These are phyloP conservation scores for Scrobipalpa costella DNA, from an alignment of 2,888 invertebrate species.

Conservation along the genomic window DNA sequence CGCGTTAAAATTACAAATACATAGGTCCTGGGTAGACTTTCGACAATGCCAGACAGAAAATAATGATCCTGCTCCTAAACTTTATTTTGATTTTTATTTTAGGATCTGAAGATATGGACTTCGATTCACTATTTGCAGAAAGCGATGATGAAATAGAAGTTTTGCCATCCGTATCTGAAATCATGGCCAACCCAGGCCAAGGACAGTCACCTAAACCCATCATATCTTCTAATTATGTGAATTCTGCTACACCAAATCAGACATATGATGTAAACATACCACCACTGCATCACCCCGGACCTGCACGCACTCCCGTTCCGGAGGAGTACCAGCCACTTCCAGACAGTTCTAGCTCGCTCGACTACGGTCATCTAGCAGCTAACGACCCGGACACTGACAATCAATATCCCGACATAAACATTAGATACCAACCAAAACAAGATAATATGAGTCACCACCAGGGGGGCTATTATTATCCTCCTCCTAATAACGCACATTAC, in stretches of 20 bases:
- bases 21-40: too few species aligned
- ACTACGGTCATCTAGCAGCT: slow-evolving; percentile 50
- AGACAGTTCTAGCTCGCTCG: slow-evolving; percentile 69
- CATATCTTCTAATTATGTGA: slow-evolving; percentile 60
- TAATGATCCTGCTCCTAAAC: neutral
- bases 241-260: slow-evolving; percentile 62
- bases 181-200: slow-evolving; percentile 43
- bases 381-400: slow-evolving; percentile 50
- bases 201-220: slow-evolving; percentile 53
- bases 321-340: slow-evolving; percentile 75
- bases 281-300: slow-evolving; percentile 55
- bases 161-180: slow-evolving; percentile 53
- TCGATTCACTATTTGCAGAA: slow-evolving; percentile 80
- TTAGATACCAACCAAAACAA: slow-evolving; percentile 71
- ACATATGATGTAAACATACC: slow-evolving; percentile 59
- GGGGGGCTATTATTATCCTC: slow-evolving; percentile 51
- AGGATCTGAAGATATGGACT: slow-evolving; percentile 48
- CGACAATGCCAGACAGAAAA: too few species aligned
- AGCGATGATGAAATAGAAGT: slow-evolving; percentile 83
- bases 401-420: slow-evolving; percentile 57
- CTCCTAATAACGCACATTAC: slow-evolving; percentile 53
- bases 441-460: slow-evolving; percentile 46
- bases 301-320: slow-evolving; percentile 70
- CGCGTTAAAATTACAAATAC: too few species aligned
- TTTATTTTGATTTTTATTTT: slow-evolving; percentile 1